These are phyloP conservation scores for Tragelaphus buxtoni DNA, from an alignment of 2,113 vertebrate genomes.

Conservation along the genomic window DNA sequence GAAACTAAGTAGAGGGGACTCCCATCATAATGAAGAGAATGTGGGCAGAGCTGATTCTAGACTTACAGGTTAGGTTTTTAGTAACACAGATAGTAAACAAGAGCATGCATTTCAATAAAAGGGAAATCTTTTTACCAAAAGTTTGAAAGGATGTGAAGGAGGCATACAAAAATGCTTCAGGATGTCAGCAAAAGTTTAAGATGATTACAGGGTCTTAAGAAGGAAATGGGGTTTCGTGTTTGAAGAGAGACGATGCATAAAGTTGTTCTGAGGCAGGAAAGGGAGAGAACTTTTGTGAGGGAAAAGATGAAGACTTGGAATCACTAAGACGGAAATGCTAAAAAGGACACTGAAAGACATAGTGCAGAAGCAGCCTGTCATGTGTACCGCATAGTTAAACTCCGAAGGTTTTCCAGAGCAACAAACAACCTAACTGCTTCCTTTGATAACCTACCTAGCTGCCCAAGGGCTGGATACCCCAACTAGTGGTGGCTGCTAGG, in stretches of 20 bases:
- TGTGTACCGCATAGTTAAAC: not conserved
- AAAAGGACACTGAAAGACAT: not conserved
- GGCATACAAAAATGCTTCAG: not conserved
- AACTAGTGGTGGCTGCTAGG: not conserved
- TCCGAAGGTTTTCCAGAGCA: not conserved
- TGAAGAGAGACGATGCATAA: not conserved
- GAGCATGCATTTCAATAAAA: not conserved
- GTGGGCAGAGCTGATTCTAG: not conserved
- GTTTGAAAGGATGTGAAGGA: constrained; percentile 26
- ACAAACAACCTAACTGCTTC: not conserved
- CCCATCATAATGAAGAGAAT: not conserved
- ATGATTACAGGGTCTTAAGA: not conserved
- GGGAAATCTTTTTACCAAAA: not conserved
- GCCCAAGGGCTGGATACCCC: not conserved
- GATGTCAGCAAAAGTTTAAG: not conserved
- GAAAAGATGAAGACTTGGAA: not conserved
- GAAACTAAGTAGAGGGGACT: not conserved
- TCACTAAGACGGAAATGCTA: not conserved
- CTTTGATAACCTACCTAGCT: not conserved
- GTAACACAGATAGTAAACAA: not conserved
- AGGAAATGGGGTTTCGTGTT: not conserved
- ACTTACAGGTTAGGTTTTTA: not conserved
- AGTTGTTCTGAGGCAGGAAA: not conserved
- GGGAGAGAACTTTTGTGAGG: not conserved
- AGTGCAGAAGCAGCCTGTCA: not conserved